Base-by-base conservation (phyloP, 2,113 vertebrate species). In the Dipodomys spectabilis region DNA sequence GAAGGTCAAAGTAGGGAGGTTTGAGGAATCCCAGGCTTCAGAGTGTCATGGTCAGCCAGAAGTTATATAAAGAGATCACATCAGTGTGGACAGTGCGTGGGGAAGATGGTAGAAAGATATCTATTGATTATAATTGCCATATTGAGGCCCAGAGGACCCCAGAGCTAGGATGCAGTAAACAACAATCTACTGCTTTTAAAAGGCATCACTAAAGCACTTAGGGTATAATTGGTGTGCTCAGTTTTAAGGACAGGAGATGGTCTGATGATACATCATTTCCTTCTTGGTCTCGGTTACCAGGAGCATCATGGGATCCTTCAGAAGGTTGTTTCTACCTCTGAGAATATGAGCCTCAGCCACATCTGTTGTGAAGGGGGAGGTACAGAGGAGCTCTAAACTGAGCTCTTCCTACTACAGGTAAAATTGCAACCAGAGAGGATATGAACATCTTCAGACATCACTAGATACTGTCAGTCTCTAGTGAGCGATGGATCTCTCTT, bases 71-170 rank as follows among this genome's bases (percentile, higher is more conserved):
- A 4, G 88, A 68, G 64, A 69, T 65, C 27, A 15, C 30, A 30
- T 92, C 64, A 2, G 62, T n/a, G 69, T 49, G 19, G 23, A 49
- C 30, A 73, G 22, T n/a, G 2, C 39, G 32, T 9, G 15, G 12
- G 30, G 32, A 19, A 39, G 35, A 69, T 13, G 7, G 18, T 80
- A 9, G 9, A 65, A 45, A 44, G 28, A 30, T 44, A 72, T 15
- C 4, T 2, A 60, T 65, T 86, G 74, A 32, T 62, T 77, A 60
- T 90, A 92, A 92, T 82, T 94, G 75, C 57, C 85, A 60, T 75
- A 18, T 0, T 49, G 81, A 62, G 57, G 19, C 28, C 77, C 45
- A 35, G 49, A n/a, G 3, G 19, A 92, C 90, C 82, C 75, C 71
- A 82, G 65, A 28, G 74, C 7, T 30, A 19, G 60, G 27, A 39